Percentiles rank a stretch among this genome's conserved stretches.
Evolutionary conservation across 2,888 invertebrate species (phyloP).

Genomic region (Mayetiola destructor): DNA sequence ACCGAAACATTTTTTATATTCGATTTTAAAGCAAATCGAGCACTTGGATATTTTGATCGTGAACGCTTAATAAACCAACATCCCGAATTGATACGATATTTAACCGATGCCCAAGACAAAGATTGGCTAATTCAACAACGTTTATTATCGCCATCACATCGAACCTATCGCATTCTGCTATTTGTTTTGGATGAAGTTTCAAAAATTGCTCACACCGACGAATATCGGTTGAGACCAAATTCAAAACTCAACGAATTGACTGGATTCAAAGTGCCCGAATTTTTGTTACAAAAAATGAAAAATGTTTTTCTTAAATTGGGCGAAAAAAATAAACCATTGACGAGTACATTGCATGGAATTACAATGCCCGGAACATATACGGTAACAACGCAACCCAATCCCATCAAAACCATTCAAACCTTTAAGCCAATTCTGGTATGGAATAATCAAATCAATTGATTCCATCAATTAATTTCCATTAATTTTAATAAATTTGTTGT

Average conservation of each 20-base stretch:
- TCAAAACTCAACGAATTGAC: constrained; percentile 35
- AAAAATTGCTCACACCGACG: constrained; percentile 41
- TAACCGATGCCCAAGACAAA: constrained; percentile 48
- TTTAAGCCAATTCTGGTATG: constrained; percentile 2
- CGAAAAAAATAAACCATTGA: constrained; percentile 32
- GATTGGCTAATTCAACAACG: constrained; percentile 46
- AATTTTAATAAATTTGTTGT: neutral
- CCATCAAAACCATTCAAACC: constrained; percentile 10
- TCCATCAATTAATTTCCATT: neutral
- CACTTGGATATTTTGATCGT: constrained; percentile 36
- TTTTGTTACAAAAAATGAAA: constrained; percentile 47
- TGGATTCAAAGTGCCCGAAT: constrained; percentile 44
- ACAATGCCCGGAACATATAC: neutral
- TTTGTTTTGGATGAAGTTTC: constrained; percentile 45
- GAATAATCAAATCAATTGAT: neutral
- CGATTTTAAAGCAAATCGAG: constrained; percentile 37
- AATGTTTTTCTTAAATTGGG: constrained; percentile 32
- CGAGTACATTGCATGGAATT: constrained; percentile 19
- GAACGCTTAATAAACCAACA: constrained; percentile 48
- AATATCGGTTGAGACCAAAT: constrained; percentile 36
- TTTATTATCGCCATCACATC: constrained; percentile 44
- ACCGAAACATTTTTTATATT: constrained; percentile 44
- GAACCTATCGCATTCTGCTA: constrained; percentile 45
- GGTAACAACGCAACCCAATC: neutral
- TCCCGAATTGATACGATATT: constrained; percentile 49